Percentiles rank a stretch among this genome's conserved stretches.
phyloP scores from a whole-genome alignment of 2,797 vertebrate species.

The Toxotes lorentzi region DNA sequence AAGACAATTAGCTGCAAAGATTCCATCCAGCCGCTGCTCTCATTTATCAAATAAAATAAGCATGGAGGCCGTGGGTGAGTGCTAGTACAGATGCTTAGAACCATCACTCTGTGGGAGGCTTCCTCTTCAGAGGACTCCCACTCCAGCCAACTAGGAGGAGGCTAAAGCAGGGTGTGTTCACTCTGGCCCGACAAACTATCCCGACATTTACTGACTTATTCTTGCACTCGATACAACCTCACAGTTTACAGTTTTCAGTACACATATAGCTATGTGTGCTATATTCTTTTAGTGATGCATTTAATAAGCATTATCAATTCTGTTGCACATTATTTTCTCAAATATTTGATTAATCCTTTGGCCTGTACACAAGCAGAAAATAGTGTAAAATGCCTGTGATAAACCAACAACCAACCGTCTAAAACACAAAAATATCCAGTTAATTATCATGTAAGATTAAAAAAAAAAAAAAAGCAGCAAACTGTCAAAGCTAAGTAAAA shows the following conservation, averaged over 20 bases:
- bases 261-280: not conserved
- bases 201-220: slow-evolving; percentile 24
- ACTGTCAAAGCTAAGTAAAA: no score
- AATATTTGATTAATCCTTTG: not conserved
- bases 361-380: not conserved
- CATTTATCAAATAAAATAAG: slow-evolving; percentile 71
- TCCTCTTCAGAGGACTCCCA: slow-evolving; percentile 72
- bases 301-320: not conserved
- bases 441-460: not conserved
- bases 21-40: slow-evolving; percentile 48
- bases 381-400: not conserved
- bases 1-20: slow-evolving; percentile 69
- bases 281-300: not conserved
- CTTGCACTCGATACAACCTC: not conserved
- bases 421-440: not conserved
- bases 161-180: slow-evolving; percentile 33
- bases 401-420: not conserved
- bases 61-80: slow-evolving; percentile 41
- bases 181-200: slow-evolving; percentile 11
- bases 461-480: not conserved
- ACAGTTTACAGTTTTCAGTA: not conserved
- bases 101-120: slow-evolving; percentile 64
- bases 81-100: slow-evolving; percentile 43
- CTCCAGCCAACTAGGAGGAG: slow-evolving; percentile 45
- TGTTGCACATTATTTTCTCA: not conserved